Percentiles rank a stretch among this genome's conserved stretches.
Conservation (phyloP, 2,888 invertebrate genomes). For the Drosophila prolongata region DNA sequence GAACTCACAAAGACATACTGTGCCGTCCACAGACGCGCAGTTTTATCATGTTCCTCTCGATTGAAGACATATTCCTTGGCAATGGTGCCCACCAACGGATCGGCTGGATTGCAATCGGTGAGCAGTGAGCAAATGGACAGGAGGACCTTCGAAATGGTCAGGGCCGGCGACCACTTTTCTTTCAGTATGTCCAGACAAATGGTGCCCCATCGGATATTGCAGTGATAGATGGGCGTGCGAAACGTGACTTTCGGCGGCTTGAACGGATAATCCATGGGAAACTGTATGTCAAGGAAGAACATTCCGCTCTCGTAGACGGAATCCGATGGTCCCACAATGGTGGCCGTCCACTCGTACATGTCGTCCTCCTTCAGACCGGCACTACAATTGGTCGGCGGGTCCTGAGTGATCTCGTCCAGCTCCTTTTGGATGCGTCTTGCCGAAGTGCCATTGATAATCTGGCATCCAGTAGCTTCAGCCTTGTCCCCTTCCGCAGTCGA, state of each 20-base stretch:
- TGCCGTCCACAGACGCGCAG: slow-evolving; percentile 99
- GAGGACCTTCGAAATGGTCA: slow-evolving; percentile 98
- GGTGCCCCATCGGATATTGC: slow-evolving; percentile 99
- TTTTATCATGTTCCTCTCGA: slow-evolving; percentile 98
- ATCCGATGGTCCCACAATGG: slow-evolving; percentile 97
- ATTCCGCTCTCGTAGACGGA: slow-evolving; percentile 99
- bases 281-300: slow-evolving; percentile 98
- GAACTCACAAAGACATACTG: slow-evolving; percentile 86
- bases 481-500: background rate
- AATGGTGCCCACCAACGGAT: slow-evolving; percentile 98
- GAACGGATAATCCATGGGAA: slow-evolving; percentile 98
- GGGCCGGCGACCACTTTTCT: slow-evolving; percentile 99
- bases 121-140: slow-evolving; percentile 98
- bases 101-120: slow-evolving; percentile 99
- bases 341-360: slow-evolving; percentile 98
- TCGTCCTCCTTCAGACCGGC: slow-evolving; percentile 99
- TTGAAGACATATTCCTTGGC: slow-evolving; percentile 99
- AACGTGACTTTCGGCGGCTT: slow-evolving; percentile 98
- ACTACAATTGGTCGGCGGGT: slow-evolving; percentile 99
- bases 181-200: slow-evolving; percentile 99
- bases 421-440: slow-evolving; percentile 99
- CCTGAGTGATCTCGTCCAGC: slow-evolving; percentile 97
- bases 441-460: slow-evolving; percentile 88
- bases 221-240: slow-evolving; percentile 99
- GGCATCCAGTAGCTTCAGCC: too few species aligned